Percentiles rank a stretch among this genome's conserved stretches.
Evolutionary conservation across 2,888 invertebrate genomes (phyloP).

Genomic region (Dolomedes plantarius): DNA sequence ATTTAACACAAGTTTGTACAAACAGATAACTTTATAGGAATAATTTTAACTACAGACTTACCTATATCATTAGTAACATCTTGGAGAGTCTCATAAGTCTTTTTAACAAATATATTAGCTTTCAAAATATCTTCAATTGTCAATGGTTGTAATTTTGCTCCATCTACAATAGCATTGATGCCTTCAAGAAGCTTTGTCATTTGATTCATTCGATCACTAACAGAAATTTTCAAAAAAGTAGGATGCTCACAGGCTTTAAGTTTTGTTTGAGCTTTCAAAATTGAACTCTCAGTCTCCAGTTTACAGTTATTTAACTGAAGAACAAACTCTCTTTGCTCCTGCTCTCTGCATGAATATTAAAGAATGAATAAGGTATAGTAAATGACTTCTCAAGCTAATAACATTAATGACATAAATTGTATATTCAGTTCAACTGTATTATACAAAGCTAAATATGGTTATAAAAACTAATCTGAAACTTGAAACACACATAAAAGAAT

Average conservation of each 20-base stretch:
- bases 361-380: too few species aligned
- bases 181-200: slow-evolving; percentile 6
- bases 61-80: slow-evolving; percentile 49
- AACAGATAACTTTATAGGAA: not conserved
- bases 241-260: slow-evolving; percentile 29
- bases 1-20: not conserved
- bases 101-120: slow-evolving; percentile 38
- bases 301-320: slow-evolving; percentile 36
- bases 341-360: slow-evolving; percentile 27
- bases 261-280: slow-evolving; percentile 45
- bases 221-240: slow-evolving; percentile 22
- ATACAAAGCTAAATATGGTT: too few species aligned
- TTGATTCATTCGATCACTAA: slow-evolving; percentile 22
- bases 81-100: slow-evolving; percentile 32
- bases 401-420: too few species aligned
- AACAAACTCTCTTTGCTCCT: slow-evolving; percentile 41
- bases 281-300: slow-evolving; percentile 29
- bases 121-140: slow-evolving; percentile 56
- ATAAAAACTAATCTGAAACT: too few species aligned
- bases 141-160: slow-evolving; percentile 17
- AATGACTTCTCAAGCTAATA: too few species aligned
- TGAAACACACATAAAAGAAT: too few species aligned
- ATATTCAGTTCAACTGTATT: too few species aligned
- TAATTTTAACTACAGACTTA: not conserved
- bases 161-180: slow-evolving; percentile 16